Conservation (phyloP, 2,113 vertebrate genomes). For the Phasianus colchicus region DNA sequence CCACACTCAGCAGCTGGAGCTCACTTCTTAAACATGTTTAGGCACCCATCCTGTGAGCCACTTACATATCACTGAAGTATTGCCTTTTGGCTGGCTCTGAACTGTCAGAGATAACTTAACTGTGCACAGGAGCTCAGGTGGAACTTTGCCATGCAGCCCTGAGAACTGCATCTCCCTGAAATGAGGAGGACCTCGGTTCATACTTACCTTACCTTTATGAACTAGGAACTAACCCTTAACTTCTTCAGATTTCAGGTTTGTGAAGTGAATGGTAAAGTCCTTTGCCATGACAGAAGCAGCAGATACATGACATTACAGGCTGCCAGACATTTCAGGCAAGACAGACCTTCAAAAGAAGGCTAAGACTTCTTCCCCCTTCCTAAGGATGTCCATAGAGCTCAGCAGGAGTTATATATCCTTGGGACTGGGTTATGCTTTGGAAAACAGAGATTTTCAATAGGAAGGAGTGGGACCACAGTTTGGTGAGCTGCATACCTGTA, state of each 20-base stretch:
- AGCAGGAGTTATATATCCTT: not conserved
- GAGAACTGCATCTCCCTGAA: not conserved
- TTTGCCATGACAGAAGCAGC: not conserved
- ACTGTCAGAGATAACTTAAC: not conserved
- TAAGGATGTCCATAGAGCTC: not conserved
- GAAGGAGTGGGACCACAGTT: not conserved
- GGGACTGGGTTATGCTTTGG: not conserved
- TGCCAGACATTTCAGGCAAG: no score
- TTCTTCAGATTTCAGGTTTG: not conserved
- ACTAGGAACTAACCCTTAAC: not conserved
- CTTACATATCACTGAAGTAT: not conserved
- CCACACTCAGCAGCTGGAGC: not conserved
- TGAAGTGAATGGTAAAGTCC: not conserved
- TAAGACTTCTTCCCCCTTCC: not conserved
- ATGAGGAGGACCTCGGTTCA: not conserved
- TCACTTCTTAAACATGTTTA: not conserved
- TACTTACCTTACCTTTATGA: not conserved
- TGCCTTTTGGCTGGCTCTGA: not conserved
- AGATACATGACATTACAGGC: accelerated
- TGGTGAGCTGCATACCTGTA: not conserved
- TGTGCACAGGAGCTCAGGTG: not conserved
- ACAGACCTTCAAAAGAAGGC: not conserved
- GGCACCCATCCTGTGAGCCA: not conserved
- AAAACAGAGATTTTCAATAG: not conserved
- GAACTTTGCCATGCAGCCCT: not conserved